Evolutionary conservation across 2,113 vertebrate species (phyloP), one percentile per base, ranked within the genome.

Genomic region (Labeo catla): DNA sequence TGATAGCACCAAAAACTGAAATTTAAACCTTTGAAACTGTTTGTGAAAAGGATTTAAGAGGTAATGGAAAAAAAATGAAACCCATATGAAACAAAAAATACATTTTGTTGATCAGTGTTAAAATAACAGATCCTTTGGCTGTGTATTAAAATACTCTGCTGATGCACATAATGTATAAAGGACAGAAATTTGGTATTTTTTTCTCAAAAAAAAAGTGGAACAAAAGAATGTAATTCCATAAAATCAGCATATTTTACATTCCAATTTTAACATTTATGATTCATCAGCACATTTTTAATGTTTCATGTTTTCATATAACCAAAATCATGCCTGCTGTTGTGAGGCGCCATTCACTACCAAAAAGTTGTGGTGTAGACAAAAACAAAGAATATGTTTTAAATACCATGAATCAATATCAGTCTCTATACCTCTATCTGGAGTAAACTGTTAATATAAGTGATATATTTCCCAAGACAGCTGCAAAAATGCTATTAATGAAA

Each of bases 1-100:
- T 88, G 86, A 95, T 93, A 97, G 96, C 96, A 96, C 96, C 96
- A 96, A 93, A 93, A 93, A 93, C 28, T 43, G 63, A 82, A n/a
- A 85, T 92, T 80, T 89, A 91, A 86, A 91, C 89, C 85, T 86
- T 85, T 90, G 0, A 57, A 57, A 57, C 70, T 54, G 10, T 89
- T 50, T 50, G 49, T 2, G 10, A 49, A 49, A 49, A 49, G 0
- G 11, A 88, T 84, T 73, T 59, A 73, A 91, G 89, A 94, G 83
- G 70, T 86, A 77, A 34, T 88, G 76, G 74, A 85, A 78, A 61
- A 61, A 76, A 49, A 70, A 84, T 63, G 6, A 54, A 61, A 61
- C 9, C 36, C 23, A 19, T 36, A 8, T 23, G 6, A 52, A n/a
- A 23, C 8, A 16, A 54, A 54, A 21, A 73, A 34, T 5, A 49